These are phyloP conservation scores for Lamprotornis superbus DNA, from an alignment of 2,113 vertebrate species.

Conservation along the genomic window DNA sequence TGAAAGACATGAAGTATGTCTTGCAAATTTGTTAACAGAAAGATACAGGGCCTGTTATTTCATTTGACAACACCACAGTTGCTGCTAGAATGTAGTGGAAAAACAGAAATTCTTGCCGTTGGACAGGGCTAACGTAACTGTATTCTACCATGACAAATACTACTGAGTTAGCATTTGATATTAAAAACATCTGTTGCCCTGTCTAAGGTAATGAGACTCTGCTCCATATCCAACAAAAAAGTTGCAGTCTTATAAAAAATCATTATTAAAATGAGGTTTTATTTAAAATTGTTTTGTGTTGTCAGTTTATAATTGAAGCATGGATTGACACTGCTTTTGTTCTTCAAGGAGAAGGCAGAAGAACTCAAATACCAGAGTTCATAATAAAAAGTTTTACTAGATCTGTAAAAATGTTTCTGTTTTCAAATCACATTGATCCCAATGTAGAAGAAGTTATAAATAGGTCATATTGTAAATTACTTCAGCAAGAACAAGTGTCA, in stretches of 20 bases:
- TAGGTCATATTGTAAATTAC: neutral
- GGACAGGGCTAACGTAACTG: neutral
- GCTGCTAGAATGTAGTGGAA: neutral
- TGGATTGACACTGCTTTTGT: neutral
- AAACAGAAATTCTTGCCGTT: neutral
- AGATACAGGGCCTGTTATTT: neutral
- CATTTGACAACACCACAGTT: neutral
- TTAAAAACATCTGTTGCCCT: neutral
- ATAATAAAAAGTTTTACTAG: neutral
- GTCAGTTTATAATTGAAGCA: neutral
- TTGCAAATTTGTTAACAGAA: neutral
- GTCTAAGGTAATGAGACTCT: neutral
- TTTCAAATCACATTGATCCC: neutral
- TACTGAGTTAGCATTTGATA: neutral
- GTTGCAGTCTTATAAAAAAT: neutral
- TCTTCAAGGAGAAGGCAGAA: neutral
- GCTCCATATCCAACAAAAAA: neutral
- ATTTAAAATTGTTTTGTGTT: neutral
- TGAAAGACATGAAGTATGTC: neutral
- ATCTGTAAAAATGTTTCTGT: neutral
- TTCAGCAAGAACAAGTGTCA: no score
- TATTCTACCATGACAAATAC: neutral
- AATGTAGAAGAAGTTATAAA: neutral
- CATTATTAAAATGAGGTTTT: neutral
- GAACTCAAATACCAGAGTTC: neutral